A percentile compares a stretch with the other conserved stretches of the same genome.
Conservation (phyloP, 1,140 invertebrate genomes). For the Bilobella aurantiaca region DNA sequence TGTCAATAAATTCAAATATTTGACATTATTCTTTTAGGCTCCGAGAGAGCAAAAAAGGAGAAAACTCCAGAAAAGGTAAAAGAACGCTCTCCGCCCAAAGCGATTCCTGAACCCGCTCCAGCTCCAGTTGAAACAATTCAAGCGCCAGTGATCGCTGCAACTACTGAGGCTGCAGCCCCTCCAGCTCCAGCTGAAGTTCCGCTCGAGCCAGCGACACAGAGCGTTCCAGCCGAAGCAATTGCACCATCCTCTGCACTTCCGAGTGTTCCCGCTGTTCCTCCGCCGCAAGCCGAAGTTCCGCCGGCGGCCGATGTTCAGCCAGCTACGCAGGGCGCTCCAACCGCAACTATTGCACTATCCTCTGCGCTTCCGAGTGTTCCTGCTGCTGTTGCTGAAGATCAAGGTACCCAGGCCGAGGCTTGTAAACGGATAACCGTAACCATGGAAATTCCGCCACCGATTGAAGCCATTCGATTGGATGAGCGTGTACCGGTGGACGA, state of each 20-base stretch:
- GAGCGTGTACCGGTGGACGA: background rate
- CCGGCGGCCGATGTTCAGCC: no score
- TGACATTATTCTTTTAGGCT: background rate
- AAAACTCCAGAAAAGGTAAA: slow-evolving; percentile 11
- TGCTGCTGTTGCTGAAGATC: no score
- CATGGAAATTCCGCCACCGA: no score
- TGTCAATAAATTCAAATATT: background rate
- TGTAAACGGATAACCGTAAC: no score
- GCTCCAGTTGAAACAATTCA: background rate
- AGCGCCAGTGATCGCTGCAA: slow-evolving; percentile 18
- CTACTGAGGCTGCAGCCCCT: slow-evolving; percentile 14
- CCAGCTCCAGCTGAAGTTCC: background rate
- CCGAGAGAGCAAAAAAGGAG: slow-evolving; percentile 34
- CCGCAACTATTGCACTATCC: background rate
- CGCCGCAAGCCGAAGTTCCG: no score
- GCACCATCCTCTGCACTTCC: background rate
- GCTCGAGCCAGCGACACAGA: no score
- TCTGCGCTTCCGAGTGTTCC: background rate
- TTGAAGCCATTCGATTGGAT: background rate
- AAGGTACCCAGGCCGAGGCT: no score
- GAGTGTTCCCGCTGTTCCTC: background rate
- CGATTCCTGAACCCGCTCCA: slow-evolving; percentile 8
- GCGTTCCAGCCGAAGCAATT: background rate
- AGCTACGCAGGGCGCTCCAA: no score
- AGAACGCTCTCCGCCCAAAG: slow-evolving; percentile 11